A percentile compares a stretch with the other conserved stretches of the same genome.
Evolutionary conservation across 1,140 invertebrate species (phyloP).

Genomic region (Eurytemora carolleeae): DNA sequence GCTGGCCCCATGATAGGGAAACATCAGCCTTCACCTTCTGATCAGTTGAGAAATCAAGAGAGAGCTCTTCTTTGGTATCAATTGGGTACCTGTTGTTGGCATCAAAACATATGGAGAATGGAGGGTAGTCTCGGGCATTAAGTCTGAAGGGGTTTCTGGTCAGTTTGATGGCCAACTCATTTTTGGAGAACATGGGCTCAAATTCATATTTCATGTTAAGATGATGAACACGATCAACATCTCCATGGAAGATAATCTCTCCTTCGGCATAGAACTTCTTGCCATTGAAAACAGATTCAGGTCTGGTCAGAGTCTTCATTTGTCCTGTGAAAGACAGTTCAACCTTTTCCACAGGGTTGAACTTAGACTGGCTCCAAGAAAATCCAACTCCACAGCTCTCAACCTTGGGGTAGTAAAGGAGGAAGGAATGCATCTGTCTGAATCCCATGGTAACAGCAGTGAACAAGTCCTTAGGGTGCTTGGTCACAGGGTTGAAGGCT

Average conservation of each 20-base stretch:
- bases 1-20: constrained; percentile 1
- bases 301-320: no score
- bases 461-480: constrained; percentile 6
- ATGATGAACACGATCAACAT: no score
- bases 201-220: no score
- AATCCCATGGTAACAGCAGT: constrained; percentile 4
- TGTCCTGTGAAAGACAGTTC: no score
- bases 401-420: constrained; percentile 2
- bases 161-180: no score
- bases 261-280: no score
- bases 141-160: no score
- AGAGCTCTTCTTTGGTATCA: constrained; percentile 4
- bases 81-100: constrained; percentile 3
- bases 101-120: constrained; percentile 6
- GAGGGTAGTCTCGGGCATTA: no score
- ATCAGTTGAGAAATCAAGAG: neutral
- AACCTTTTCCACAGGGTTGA: constrained; percentile 8
- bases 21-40: constrained; percentile 1
- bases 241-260: no score
- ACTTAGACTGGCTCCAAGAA: constrained; percentile 4
- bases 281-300: no score
- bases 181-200: no score
- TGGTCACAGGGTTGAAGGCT: constrained; percentile 4
- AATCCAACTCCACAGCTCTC: constrained; percentile 5
- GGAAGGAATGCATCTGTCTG: constrained; percentile 2